Percentiles rank a stretch among this genome's conserved stretches.
Evolutionary conservation across 2,888 invertebrate genomes (phyloP).

Genomic region (Bimastos eiseni): DNA sequence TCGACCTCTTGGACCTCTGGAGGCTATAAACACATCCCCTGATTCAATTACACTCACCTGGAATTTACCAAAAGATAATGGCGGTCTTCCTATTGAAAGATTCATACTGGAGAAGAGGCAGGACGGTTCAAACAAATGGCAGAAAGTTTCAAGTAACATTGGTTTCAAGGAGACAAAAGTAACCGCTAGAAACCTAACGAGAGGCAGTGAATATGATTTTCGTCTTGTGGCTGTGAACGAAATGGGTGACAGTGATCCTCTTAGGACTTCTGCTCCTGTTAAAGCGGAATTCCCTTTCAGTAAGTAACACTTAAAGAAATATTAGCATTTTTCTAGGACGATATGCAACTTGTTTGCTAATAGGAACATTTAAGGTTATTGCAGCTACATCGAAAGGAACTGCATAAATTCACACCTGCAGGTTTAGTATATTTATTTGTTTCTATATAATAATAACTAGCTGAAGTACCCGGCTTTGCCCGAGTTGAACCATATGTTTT

Average conservation of each 20-base stretch:
- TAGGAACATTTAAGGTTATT: too few relatives aligned
- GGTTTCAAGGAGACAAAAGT: not conserved
- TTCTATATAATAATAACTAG: too few relatives aligned
- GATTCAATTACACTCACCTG: slow-evolving; percentile 90
- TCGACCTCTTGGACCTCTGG: slow-evolving; percentile 83
- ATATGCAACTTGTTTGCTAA: too few relatives aligned
- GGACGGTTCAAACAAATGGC: not conserved
- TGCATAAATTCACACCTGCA: too few relatives aligned
- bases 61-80: slow-evolving; percentile 95
- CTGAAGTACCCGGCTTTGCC: too few relatives aligned
- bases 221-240: slow-evolving; percentile 27
- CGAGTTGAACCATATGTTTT: too few relatives aligned
- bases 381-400: too few relatives aligned
- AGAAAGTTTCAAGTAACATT: not conserved
- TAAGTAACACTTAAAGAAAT: not conserved
- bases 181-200: not conserved
- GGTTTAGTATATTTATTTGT: too few relatives aligned
- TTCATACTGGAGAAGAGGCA: slow-evolving; percentile 76
- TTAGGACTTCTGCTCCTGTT: slow-evolving; percentile 8
- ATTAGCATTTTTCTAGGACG: too few relatives aligned
- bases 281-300: slow-evolving; percentile 28
- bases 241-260: slow-evolving; percentile 23
- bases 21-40: slow-evolving; percentile 85
- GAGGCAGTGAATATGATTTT: slow-evolving; percentile 21
- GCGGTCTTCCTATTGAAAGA: slow-evolving; percentile 87